These are phyloP conservation scores for Chelonia mydas DNA, from an alignment of 2,797 vertebrate species.

Conservation along the genomic window DNA sequence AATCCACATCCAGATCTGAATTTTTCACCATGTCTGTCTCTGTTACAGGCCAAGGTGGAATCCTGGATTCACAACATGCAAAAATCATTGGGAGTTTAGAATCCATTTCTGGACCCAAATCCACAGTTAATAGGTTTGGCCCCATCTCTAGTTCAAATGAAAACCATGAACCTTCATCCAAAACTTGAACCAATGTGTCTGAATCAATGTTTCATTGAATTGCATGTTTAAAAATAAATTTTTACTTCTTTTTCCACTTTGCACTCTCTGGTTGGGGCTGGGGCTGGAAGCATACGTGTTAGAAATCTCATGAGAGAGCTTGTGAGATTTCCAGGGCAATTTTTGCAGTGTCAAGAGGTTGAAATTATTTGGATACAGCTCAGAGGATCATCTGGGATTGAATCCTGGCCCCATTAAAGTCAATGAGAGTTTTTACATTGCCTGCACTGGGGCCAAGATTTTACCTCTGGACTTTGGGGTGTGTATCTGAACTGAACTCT, in stretches of 20 bases:
- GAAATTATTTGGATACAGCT: accelerated
- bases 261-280: neutral
- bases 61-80: neutral
- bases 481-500: neutral
- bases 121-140: neutral
- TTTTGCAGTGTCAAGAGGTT: neutral
- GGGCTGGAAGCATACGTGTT: neutral
- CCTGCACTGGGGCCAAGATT: neutral
- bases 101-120: neutral
- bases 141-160: neutral
- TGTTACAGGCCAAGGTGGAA: neutral
- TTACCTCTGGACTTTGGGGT: neutral
- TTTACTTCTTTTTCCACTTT: neutral
- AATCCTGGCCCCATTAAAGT: neutral
- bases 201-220: neutral
- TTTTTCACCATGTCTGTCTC: neutral
- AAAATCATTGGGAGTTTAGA: neutral
- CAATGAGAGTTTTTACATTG: neutral
- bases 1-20: neutral
- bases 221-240: neutral
- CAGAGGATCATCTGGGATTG: too few relatives aligned
- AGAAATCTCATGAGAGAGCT: neutral
- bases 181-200: neutral
- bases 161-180: neutral
- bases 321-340: neutral